phyloP scores from a whole-genome alignment of 1,140 invertebrate genomes.

The Diachasma alloeum region DNA sequence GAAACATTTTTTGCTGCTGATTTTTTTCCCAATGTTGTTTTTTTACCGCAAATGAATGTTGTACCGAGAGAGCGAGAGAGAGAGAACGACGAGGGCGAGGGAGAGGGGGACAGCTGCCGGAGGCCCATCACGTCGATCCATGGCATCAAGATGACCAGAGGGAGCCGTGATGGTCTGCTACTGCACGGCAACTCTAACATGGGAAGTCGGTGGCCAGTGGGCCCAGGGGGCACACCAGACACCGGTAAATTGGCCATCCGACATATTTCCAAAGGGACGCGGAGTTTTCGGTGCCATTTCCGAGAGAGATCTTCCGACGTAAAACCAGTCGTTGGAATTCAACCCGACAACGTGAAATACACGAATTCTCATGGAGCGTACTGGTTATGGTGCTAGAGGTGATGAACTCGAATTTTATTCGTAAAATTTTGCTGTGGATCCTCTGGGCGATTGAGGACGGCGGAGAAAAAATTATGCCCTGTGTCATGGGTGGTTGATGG shows the following conservation, averaged over 20 bases:
- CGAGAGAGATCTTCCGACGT: constrained; percentile 36
- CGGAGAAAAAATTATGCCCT: neutral
- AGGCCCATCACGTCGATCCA: constrained; percentile 19
- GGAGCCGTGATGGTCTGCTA: neutral
- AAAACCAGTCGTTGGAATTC: constrained; percentile 51
- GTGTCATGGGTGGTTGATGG: neutral
- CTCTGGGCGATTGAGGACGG: neutral
- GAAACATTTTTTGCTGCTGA: neutral
- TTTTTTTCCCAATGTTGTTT: neutral
- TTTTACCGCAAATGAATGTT: neutral
- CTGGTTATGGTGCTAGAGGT: constrained; percentile 35
- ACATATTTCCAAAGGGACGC: constrained; percentile 43
- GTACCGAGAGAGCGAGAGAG: constrained; percentile 7
- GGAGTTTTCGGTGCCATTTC: neutral
- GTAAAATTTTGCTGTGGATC: neutral
- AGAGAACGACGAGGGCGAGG: neutral
- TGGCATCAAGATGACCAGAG: neutral
- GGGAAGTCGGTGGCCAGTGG: neutral
- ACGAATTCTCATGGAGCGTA: constrained; percentile 47
- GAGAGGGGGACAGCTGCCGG: neutral
- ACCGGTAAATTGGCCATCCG: constrained; percentile 48
- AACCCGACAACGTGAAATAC: constrained; percentile 27
- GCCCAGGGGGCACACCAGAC: constrained; percentile 46
- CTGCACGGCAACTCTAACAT: neutral
- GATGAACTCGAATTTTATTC: neutral